A percentile compares a stretch with the other conserved stretches of the same genome.
phyloP scores from a whole-genome alignment of 2,888 invertebrate species.

The Chloromyia formosa region DNA sequence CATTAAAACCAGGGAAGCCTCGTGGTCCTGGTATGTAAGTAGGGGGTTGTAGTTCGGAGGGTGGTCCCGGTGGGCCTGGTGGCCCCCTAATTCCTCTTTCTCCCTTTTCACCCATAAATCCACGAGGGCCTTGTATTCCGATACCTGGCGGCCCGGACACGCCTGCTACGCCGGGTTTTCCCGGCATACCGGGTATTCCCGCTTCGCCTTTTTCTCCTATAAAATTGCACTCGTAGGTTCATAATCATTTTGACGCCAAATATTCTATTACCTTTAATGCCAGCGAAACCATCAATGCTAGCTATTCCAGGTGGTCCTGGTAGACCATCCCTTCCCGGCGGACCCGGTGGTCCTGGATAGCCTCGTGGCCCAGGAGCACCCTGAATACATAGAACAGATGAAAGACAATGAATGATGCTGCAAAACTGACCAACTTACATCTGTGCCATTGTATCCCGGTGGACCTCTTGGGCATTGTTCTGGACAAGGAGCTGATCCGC shows the following conservation, averaged over 20 bases:
- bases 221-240: too few species aligned
- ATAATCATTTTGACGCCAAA: too few species aligned
- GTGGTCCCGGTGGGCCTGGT: slow-evolving; percentile 69
- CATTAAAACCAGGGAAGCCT: slow-evolving; percentile 56
- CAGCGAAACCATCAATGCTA: slow-evolving; percentile 31
- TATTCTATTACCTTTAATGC: slow-evolving; percentile 61
- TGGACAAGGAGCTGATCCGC: slow-evolving; percentile 52
- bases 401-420: not conserved
- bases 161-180: slow-evolving; percentile 43
- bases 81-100: slow-evolving; percentile 67
- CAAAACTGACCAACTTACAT: slow-evolving; percentile 59
- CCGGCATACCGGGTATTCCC: slow-evolving; percentile 52
- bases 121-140: slow-evolving; percentile 31
- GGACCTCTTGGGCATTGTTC: slow-evolving; percentile 70
- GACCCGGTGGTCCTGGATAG: slow-evolving; percentile 57
- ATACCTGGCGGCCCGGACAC: slow-evolving; percentile 61
- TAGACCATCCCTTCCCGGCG: slow-evolving; percentile 47
- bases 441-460: slow-evolving; percentile 69
- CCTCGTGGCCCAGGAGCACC: slow-evolving; percentile 53
- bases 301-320: slow-evolving; percentile 52
- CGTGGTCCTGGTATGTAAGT: slow-evolving; percentile 56
- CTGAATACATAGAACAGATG: slow-evolving; percentile 37
- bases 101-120: slow-evolving; percentile 53
- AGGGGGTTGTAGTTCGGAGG: slow-evolving; percentile 68
- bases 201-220: slow-evolving; percentile 56